A percentile compares a stretch with the other conserved stretches of the same genome.
Evolutionary conservation across 2,888 invertebrate species (phyloP).

Genomic region (Rotaria socialis): DNA sequence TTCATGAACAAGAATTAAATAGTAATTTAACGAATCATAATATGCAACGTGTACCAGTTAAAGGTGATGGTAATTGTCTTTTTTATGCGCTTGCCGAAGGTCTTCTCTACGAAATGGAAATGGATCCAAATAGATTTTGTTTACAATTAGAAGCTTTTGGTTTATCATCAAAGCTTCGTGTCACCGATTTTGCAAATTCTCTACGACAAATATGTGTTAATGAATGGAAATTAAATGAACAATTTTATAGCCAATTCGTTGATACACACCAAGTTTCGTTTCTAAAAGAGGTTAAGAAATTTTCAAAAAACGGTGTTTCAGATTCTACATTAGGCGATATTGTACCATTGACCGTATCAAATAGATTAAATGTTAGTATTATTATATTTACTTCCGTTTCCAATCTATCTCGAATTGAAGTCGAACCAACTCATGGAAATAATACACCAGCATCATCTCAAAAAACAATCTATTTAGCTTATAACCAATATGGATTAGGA

Average conservation of each 20-base stretch:
- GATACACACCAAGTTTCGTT: not conserved
- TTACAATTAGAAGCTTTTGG: not conserved
- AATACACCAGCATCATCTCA: not conserved
- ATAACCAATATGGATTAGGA: not conserved
- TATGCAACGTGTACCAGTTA: not conserved
- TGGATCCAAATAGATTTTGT: not conserved
- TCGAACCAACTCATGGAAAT: not conserved
- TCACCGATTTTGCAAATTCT: not conserved
- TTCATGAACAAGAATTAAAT: conserved; percentile 8
- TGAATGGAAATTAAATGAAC: not conserved
- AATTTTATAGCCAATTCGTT: not conserved
- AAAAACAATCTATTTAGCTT: conserved; percentile 15
- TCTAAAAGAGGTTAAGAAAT: conserved; percentile 14
- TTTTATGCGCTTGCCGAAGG: conserved; percentile 11
- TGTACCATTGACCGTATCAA: not conserved
- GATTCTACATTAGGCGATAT: conserved; percentile 1
- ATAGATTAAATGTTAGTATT: not conserved
- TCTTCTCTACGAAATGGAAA: not conserved
- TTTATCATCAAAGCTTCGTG: not conserved
- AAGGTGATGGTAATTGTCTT: conserved; percentile 16
- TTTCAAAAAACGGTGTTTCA: conserved; percentile 16
- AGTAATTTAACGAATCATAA: not conserved
- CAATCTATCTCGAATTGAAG: not conserved
- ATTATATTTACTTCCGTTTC: not conserved
- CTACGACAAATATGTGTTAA: conserved; percentile 1